Percentiles rank a stretch among this genome's conserved stretches.
Evolutionary conservation across 1,140 invertebrate species (phyloP).

Genomic region (Probaryconus sp.): DNA sequence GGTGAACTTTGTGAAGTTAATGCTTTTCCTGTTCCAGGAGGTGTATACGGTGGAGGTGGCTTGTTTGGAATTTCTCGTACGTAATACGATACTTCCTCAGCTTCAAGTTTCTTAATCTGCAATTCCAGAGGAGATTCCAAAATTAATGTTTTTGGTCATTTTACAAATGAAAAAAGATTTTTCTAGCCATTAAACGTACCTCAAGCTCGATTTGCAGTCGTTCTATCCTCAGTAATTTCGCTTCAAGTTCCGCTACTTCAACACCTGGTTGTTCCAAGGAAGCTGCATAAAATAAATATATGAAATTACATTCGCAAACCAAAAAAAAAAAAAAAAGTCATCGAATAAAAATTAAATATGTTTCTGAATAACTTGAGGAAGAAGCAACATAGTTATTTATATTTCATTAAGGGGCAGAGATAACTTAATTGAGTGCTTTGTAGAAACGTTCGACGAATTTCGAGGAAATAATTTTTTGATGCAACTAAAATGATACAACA

Average conservation of each 20-base stretch:
- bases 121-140: too few species aligned
- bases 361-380: conserved; percentile 51
- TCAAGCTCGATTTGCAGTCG: conserved; percentile 82
- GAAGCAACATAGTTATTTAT: conserved; percentile 66
- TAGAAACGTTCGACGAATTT: conserved; percentile 36
- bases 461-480: conserved; percentile 35
- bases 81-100: conserved; percentile 80
- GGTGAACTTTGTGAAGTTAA: conserved; percentile 65
- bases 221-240: conserved; percentile 78
- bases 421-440: conserved; percentile 61
- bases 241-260: conserved; percentile 74
- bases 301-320: background rate
- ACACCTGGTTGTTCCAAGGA: conserved; percentile 74
- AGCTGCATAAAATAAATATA: conserved; percentile 61
- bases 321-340: conserved; percentile 22
- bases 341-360: conserved; percentile 14
- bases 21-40: conserved; percentile 73
- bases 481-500: conserved; percentile 54
- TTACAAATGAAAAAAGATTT: conserved; percentile 8
- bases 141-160: too few species aligned
- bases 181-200: conserved; percentile 68
- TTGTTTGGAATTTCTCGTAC: conserved; percentile 85
- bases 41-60: conserved; percentile 85
- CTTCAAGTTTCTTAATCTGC: conserved; percentile 81
- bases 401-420: conserved; percentile 52